A percentile compares a stretch with the other conserved stretches of the same genome.
phyloP scores from a whole-genome alignment of 1,140 invertebrate species.

The Liolophura sinensis region DNA sequence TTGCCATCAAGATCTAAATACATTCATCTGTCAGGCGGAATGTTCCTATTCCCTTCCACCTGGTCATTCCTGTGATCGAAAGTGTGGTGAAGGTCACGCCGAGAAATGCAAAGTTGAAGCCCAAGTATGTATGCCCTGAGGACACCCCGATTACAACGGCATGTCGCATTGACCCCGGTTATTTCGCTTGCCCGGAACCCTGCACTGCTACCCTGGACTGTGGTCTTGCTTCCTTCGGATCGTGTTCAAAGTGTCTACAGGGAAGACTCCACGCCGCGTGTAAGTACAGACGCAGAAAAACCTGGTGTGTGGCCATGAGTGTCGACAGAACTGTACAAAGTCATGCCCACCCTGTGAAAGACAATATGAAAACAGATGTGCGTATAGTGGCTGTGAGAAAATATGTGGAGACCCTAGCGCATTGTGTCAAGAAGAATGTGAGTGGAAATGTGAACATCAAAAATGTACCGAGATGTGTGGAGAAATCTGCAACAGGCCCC shows the following conservation, averaged over 20 bases:
- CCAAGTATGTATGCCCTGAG: constrained; percentile 15
- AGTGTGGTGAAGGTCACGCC: too few species aligned
- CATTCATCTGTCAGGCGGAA: constrained; percentile 10
- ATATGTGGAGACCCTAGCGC: constrained; percentile 65
- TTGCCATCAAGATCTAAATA: constrained; percentile 13
- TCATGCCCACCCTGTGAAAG: constrained; percentile 4
- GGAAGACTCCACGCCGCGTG: constrained; percentile 42
- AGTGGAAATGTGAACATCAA: constrained; percentile 60
- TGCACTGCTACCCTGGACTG: background rate
- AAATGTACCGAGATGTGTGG: constrained; percentile 63
- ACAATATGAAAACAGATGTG: constrained; percentile 4
- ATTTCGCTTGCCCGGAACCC: constrained; percentile 8
- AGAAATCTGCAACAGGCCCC: constrained; percentile 62
- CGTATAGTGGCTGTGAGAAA: background rate
- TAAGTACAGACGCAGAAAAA: constrained; percentile 54
- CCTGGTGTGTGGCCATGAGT: constrained; percentile 64
- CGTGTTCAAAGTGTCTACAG: background rate
- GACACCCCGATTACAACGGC: constrained; percentile 4
- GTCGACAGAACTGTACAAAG: constrained; percentile 53
- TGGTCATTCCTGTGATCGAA: too few species aligned
- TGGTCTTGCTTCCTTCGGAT: background rate
- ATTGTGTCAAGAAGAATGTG: constrained; percentile 60
- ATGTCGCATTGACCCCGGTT: background rate
- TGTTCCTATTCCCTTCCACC: constrained; percentile 19
- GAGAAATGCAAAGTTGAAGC: too few species aligned